These are phyloP conservation scores for Pempheris klunzingeri DNA, from an alignment of 2,797 vertebrate genomes.

Conservation along the genomic window DNA sequence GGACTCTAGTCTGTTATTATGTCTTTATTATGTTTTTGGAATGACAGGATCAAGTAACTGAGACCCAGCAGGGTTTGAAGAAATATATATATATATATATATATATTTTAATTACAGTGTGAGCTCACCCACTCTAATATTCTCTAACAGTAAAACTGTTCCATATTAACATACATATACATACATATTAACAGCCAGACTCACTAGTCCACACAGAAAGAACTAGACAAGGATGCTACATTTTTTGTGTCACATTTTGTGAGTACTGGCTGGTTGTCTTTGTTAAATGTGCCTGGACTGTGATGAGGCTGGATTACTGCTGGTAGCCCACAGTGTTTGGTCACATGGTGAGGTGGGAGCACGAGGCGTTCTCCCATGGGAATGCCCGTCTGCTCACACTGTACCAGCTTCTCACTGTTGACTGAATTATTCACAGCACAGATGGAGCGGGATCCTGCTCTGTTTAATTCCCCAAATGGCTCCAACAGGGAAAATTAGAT, in stretches of 20 bases:
- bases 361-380: slow-evolving; percentile 52
- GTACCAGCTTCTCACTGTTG: slow-evolving; percentile 48
- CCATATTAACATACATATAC: too few species aligned
- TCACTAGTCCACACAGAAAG: background rate
- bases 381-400: slow-evolving; percentile 54
- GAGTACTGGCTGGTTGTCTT: slow-evolving; percentile 5
- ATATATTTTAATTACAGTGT: too few species aligned
- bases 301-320: slow-evolving; percentile 19
- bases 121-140: background rate
- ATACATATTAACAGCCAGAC: background rate
- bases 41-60: background rate
- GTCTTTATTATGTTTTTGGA: background rate
- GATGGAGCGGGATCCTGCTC: slow-evolving; percentile 64
- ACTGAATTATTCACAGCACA: slow-evolving; percentile 75
- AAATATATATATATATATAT: too few species aligned
- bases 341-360: slow-evolving; percentile 48
- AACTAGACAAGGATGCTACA: background rate
- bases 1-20: background rate
- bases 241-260: background rate
- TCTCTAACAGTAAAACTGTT: background rate
- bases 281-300: slow-evolving; percentile 1
- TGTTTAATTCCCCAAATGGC: slow-evolving; percentile 43
- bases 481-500: slow-evolving; percentile 24
- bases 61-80: background rate
- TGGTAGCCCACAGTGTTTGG: slow-evolving; percentile 32